Base-by-base conservation (phyloP, 2,797 vertebrate genomes). In the Pelodytes ibericus region DNA sequence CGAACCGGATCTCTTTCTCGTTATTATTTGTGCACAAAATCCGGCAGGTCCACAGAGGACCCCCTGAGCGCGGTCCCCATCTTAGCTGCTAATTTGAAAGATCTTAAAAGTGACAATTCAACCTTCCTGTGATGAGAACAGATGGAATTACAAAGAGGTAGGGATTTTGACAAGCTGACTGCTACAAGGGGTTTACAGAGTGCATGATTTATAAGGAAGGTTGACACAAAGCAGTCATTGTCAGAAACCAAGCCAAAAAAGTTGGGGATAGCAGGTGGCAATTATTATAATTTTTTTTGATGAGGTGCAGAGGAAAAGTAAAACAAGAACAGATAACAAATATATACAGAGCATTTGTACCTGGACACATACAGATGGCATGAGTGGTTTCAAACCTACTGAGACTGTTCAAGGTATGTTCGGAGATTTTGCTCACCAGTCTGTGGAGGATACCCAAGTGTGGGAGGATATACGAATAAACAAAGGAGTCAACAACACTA, bases 71-170 rank as follows among this genome's bases (percentile, higher is more conserved):
- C 29, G 24, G 61, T 16, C 36, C 49, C 57, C 61, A 18, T 51
- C 27, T 49, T 31, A 49, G 36, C 18, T 51, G 61, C 62, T 65
- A 59, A 67, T 78, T 65, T 27, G 24, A 47, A 78, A 78, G 39
- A 66, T 65, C 36, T 58, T 72, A 49, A 65, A 78, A 58, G 67
- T 36, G 39, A 47, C 39, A 29, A 60, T 78, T 72, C 2, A 78
- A 59, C 58, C 26, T 39, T 24, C 47, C 75, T 60, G 68, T 77
- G 53, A 72, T 66, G 60, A 53, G 75, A 78, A 72, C 69, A 78
- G 75, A 78, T 66, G 75, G 69, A 72, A 72, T 59, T 57, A 66
- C 39, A 66, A 53, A 53, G 57, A 72, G 56, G 9, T 27, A 51
- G 39, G 11, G 11, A 20, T 36, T 49, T 49, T 22, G 51, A 39